These are phyloP conservation scores for Salmo trutta DNA, from an alignment of 2,797 vertebrate genomes.

Conservation along the genomic window DNA sequence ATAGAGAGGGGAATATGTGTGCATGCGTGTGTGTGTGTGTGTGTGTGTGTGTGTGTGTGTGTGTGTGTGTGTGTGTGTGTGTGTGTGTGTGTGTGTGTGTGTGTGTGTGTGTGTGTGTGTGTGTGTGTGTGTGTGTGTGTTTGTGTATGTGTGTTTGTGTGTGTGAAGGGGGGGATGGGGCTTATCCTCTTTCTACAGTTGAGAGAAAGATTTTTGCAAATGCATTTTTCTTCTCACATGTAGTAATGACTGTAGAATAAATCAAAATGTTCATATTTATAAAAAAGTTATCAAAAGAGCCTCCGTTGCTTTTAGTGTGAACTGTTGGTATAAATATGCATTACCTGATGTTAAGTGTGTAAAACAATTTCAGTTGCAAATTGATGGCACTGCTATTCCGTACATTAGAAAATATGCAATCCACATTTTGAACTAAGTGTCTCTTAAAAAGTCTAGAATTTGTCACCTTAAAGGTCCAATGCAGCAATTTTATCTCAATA, in stretches of 20 bases:
- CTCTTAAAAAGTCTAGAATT: too few species aligned
- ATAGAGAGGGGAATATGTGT: neutral
- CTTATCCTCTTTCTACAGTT: neutral
- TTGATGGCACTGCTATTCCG: too few species aligned
- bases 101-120: constrained; percentile 9
- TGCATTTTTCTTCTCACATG: neutral
- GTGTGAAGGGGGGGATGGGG: neutral
- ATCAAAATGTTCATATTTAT: neutral
- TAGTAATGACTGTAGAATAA: neutral
- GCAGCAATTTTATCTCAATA: too few species aligned
- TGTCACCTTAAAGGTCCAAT: too few species aligned
- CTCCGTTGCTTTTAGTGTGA: neutral
- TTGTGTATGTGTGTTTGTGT: neutral
- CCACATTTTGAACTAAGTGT: neutral
- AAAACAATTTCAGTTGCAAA: constrained; percentile 3
- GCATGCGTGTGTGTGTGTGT: neutral
- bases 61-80: too few species aligned
- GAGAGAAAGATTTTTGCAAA: neutral
- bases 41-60: neutral
- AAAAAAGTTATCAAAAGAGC: neutral
- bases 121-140: constrained; percentile 14
- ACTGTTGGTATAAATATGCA: neutral
- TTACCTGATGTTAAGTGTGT: constrained; percentile 1
- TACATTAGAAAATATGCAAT: neutral
- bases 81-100: neutral